Conservation (phyloP, 2,113 vertebrate genomes). For the Plestiodon gilberti region DNA sequence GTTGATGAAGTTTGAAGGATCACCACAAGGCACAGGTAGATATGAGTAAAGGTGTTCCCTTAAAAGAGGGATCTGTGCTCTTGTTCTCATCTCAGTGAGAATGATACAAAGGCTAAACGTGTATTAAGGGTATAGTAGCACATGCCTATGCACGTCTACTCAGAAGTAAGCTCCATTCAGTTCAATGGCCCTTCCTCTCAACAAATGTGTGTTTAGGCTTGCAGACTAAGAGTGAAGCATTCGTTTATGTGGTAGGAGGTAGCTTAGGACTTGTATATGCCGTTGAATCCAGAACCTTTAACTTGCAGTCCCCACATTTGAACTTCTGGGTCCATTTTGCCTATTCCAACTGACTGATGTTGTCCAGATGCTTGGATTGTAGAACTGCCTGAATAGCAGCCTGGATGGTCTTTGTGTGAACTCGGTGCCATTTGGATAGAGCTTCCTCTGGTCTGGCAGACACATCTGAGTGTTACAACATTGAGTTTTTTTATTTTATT, state of each 20-base stretch:
- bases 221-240: background rate
- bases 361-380: background rate
- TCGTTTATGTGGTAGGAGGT: background rate
- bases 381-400: slow-evolving; percentile 13
- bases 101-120: too few relatives aligned
- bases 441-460: slow-evolving; percentile 39
- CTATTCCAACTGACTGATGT: background rate
- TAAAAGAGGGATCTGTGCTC: background rate
- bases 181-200: too few relatives aligned
- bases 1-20: background rate
- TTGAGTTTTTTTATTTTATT: background rate
- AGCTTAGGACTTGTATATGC: background rate
- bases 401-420: background rate
- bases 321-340: background rate
- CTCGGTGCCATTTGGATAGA: slow-evolving; percentile 15
- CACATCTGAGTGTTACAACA: slow-evolving; percentile 1
- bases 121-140: background rate
- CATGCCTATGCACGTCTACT: too few relatives aligned
- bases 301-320: background rate
- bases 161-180: too few relatives aligned
- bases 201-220: too few relatives aligned
- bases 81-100: background rate
- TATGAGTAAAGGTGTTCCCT: background rate
- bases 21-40: background rate
- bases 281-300: background rate